Conservation (phyloP, 2,888 invertebrate genomes). For the Xylocampa areola region DNA sequence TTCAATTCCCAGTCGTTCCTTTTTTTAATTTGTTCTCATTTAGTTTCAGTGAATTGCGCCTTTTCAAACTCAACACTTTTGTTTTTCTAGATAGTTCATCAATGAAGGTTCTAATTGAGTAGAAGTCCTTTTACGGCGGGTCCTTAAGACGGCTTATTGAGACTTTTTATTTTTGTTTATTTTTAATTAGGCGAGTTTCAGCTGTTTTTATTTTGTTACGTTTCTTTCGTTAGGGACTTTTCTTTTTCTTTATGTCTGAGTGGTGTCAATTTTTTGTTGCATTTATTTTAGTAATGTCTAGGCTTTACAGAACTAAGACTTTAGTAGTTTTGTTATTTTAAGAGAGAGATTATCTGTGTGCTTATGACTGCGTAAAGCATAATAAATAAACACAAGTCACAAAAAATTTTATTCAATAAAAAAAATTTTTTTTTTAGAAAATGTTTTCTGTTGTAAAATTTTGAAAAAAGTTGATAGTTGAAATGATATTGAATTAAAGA, state of each 20-base stretch:
- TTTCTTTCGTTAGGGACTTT: background rate
- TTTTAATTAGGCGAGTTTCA: constrained; percentile 23
- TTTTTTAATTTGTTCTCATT: constrained; percentile 21
- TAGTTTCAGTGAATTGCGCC: constrained; percentile 9
- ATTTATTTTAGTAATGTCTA: too few species aligned
- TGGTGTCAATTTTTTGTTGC: too few species aligned
- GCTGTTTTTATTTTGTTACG: constrained; percentile 14
- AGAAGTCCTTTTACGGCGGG: constrained; percentile 20
- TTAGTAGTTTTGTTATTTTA: too few species aligned
- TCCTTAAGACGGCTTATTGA: constrained; percentile 12
- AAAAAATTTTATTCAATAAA: too few species aligned
- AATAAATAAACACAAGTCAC: too few species aligned
- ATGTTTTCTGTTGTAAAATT: too few species aligned
- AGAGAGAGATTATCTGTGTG: too few species aligned
- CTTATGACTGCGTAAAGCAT: too few species aligned
- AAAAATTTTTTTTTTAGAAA: too few species aligned
- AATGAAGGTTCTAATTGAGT: constrained; percentile 35
- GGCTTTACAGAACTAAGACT: too few species aligned
- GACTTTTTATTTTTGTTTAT: constrained; percentile 21
- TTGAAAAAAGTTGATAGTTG: too few species aligned
- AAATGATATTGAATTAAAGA: too few species aligned
- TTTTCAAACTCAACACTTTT: constrained; percentile 6
- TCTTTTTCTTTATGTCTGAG: background rate
- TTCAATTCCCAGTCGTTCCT: constrained; percentile 1
- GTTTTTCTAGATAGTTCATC: constrained; percentile 28